These are phyloP conservation scores for Maniola hyperantus DNA, from an alignment of 2,888 invertebrate genomes.

Conservation along the genomic window DNA sequence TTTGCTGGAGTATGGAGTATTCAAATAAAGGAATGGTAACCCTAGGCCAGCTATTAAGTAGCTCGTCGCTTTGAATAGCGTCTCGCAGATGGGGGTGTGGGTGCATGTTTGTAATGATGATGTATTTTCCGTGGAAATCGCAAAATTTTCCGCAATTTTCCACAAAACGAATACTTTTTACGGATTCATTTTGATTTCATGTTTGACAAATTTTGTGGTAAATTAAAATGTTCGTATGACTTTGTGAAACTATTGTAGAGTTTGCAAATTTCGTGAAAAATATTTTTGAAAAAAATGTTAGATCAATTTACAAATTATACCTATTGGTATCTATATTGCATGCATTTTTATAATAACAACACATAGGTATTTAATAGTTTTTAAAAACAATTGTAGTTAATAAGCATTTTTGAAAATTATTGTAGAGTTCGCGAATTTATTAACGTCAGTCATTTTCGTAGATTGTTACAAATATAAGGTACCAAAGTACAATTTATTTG, in stretches of 20 bases:
- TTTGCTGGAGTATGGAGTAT: too few relatives aligned
- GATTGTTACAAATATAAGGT: too few relatives aligned
- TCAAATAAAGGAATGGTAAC: constrained; percentile 73
- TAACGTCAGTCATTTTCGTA: too few relatives aligned
- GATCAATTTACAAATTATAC: too few relatives aligned
- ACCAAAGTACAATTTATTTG: too few relatives aligned
- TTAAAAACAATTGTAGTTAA: not conserved
- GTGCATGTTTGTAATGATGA: constrained; percentile 27
- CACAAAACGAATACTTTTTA: not conserved
- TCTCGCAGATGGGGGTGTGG: constrained; percentile 44
- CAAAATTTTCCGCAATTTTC: constrained; percentile 8
- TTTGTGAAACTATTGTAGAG: not conserved
- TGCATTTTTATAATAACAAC: too few relatives aligned
- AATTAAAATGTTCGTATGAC: not conserved
- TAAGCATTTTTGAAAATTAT: not conserved
- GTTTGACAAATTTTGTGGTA: not conserved
- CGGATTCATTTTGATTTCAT: not conserved
- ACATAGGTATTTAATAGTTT: too few relatives aligned
- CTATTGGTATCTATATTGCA: too few relatives aligned
- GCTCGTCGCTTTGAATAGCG: constrained; percentile 72
- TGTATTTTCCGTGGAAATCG: constrained; percentile 16
- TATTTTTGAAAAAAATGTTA: not conserved
- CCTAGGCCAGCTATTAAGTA: constrained; percentile 69
- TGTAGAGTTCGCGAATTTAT: not conserved
- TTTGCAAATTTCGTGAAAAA: not conserved